phyloP scores from a whole-genome alignment of 2,888 invertebrate genomes.

The Chesias legatella region DNA sequence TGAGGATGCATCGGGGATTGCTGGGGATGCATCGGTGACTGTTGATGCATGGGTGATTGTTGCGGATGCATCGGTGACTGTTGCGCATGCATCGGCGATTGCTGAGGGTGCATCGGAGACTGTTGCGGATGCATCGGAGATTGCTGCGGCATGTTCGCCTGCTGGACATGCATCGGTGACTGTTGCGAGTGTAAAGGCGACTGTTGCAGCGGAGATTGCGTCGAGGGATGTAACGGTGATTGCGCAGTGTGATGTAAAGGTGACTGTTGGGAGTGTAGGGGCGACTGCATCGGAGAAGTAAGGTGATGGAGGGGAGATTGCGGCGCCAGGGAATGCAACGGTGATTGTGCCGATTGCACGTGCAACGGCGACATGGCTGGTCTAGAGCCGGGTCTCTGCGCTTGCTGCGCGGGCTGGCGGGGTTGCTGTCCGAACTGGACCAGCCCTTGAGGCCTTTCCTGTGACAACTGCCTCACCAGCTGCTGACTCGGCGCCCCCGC shows the following conservation, averaged over 20 bases:
- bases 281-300: constrained; percentile 44
- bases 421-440: constrained; percentile 62
- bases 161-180: constrained; percentile 53
- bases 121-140: constrained; percentile 56
- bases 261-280: constrained; percentile 66
- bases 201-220: constrained; percentile 59
- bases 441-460: constrained; percentile 42
- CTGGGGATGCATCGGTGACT: constrained; percentile 51
- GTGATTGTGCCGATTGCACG: constrained; percentile 47
- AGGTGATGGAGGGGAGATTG: constrained; percentile 51
- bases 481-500: constrained; percentile 57
- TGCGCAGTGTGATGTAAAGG: constrained; percentile 50
- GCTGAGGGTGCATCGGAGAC: constrained; percentile 41
- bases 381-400: constrained; percentile 39
- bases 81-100: constrained; percentile 52
- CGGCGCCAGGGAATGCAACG: constrained; percentile 41
- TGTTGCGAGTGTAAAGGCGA: constrained; percentile 60
- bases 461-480: constrained; percentile 57
- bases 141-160: constrained; percentile 43
- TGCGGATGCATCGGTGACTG: constrained; percentile 45
- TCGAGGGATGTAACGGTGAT: constrained; percentile 60
- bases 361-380: constrained; percentile 62
- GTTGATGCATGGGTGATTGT: constrained; percentile 50
- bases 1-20: constrained; percentile 57
- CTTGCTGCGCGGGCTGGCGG: constrained; percentile 14